Base-by-base conservation (phyloP, 2,113 vertebrate species). In the Alligator mississippiensis region DNA sequence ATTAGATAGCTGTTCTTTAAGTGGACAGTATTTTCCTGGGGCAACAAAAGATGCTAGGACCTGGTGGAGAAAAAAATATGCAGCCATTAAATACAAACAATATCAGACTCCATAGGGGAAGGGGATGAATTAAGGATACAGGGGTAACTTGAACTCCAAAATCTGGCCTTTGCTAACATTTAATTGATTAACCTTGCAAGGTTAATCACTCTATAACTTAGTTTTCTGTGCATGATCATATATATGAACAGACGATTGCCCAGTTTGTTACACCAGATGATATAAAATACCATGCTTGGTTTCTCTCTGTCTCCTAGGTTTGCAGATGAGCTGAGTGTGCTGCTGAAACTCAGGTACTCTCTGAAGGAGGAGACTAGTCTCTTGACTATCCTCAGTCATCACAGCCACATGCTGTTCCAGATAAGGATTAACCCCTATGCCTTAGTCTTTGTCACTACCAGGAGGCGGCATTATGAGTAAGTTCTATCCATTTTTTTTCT, bases 401-500 rank as follows among this genome's bases (percentile, higher is more conserved):
- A 97, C 21, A 97, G 97, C 64, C 96, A 97, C 0, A 79, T 99
- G 72, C 95, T 98, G 77, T 98, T 99, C 89, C 99, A 99, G 97
- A 97, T 99, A 77, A 97, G 98, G 77, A 88, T 98, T 66, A 98
- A 93, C 28, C 97, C 97, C 16, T 22, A 96, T 0, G 96, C 96
- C 28, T 78, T 99, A 92, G 97, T 97, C 95, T 98, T 99, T 59
- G 97, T 98, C 80, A 98, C 98, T 90, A 98, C 98, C 0, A 98
- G 98, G 81, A 98, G 98, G 68, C 97, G 98, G 9, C 98, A 99
- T 93, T 99, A 99, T 0, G 99, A 99, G 99, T 99, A 93, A 98
- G 98, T 95, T 76, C 38, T 64, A 72, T 22, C 8, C 11, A 63
- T 38, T 22, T 15, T 6, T 27, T 57, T 24, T 68, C 8, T 24